Conservation (phyloP, 2,797 vertebrate species). For the Babyrousa celebensis region DNA sequence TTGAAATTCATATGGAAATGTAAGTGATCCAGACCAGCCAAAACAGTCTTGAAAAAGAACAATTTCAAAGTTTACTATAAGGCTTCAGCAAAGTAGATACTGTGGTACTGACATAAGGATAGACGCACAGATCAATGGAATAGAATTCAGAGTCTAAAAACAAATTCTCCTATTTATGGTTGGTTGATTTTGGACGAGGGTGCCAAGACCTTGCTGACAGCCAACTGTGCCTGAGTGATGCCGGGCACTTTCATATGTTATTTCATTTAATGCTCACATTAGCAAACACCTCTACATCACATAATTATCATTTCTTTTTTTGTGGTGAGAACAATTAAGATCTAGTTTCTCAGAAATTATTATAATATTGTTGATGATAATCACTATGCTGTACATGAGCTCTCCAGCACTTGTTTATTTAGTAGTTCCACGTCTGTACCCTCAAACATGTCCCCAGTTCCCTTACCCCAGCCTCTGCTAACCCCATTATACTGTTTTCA, state of each 20-base stretch:
- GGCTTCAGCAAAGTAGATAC: background rate
- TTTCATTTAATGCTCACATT: background rate
- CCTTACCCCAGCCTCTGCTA: background rate
- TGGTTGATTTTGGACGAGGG: background rate
- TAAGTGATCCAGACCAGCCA: background rate
- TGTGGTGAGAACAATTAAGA: background rate
- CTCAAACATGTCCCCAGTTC: background rate
- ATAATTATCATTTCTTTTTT: background rate
- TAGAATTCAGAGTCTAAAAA: background rate
- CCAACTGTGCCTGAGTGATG: background rate
- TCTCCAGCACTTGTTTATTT: background rate
- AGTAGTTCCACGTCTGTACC: background rate
- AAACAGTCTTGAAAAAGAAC: background rate
- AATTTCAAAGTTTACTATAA: constrained; percentile 16
- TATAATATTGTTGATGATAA: background rate
- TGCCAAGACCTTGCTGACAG: background rate
- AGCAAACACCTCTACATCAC: background rate
- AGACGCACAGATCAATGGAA: constrained; percentile 5
- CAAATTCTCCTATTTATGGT: background rate
- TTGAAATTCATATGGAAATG: background rate
- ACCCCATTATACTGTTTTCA: background rate
- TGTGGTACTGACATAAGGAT: background rate
- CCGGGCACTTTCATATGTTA: background rate
- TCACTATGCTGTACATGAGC: background rate
- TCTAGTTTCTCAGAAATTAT: background rate